Evolutionary conservation across 2,113 vertebrate genomes (phyloP).

Genomic region (Rhodinocichla rosea): DNA sequence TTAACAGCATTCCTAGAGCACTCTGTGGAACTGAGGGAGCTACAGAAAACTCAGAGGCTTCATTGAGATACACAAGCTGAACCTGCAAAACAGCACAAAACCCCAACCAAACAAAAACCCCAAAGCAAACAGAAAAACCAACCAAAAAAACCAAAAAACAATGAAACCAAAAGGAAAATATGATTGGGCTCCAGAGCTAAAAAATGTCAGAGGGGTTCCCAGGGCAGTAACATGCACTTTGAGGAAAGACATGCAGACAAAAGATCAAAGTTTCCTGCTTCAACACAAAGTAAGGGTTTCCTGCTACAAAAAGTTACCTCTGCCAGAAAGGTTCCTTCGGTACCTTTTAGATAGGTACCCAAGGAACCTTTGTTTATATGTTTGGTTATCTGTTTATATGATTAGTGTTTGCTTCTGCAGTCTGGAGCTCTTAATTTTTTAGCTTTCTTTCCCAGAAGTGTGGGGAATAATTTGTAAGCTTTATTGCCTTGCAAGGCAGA

Average conservation of each 20-base stretch:
- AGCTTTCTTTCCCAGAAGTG: not conserved
- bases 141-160: too few species aligned
- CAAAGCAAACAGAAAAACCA: not conserved
- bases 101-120: not conserved
- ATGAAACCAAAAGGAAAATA: not conserved
- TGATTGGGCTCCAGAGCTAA: not conserved
- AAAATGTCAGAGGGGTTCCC: not conserved
- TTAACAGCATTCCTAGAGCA: constrained; percentile 31
- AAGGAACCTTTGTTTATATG: not conserved
- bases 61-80: not conserved
- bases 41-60: not conserved
- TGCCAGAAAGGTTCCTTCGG: not conserved
- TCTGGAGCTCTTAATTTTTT: not conserved
- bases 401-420: not conserved
- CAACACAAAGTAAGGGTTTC: not conserved
- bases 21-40: not conserved
- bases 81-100: not conserved
- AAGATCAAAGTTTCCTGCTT: not conserved
- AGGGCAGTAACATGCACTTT: not conserved
- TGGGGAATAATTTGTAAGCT: not conserved
- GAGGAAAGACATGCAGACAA: not conserved
- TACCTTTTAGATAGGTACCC: not conserved
- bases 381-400: not conserved
- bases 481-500: not conserved
- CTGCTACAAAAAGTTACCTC: not conserved